These are phyloP conservation scores for Cranoglanis bouderius DNA, from an alignment of 2,113 vertebrate genomes.

Conservation along the genomic window DNA sequence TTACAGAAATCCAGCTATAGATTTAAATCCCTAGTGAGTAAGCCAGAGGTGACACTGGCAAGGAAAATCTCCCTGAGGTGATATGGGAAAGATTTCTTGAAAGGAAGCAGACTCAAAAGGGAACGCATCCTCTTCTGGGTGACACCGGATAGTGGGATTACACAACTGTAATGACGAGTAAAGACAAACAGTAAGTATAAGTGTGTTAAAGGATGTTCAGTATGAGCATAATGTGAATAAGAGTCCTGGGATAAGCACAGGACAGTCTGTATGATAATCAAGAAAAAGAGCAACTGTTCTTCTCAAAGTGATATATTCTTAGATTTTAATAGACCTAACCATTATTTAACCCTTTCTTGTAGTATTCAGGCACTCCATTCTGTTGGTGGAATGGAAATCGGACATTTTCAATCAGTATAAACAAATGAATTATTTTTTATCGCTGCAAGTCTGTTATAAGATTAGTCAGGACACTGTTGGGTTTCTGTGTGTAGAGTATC, in stretches of 20 bases:
- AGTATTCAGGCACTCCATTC: no score
- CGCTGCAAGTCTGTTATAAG: no score
- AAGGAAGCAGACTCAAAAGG: neutral
- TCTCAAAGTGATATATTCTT: neutral
- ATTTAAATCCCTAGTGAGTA: neutral
- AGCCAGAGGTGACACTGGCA: neutral
- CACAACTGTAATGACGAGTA: neutral
- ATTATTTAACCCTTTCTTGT: neutral
- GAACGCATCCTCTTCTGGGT: neutral
- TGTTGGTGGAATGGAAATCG: no score
- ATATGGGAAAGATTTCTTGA: neutral
- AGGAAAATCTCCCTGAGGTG: neutral
- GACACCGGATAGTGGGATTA: conserved; percentile 11
- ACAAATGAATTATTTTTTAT: no score
- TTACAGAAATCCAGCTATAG: neutral
- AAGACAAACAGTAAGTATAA: neutral
- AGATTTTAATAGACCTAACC: neutral
- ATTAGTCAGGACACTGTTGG: no score
- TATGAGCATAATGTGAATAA: neutral
- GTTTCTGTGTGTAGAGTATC: no score
- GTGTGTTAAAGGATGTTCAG: neutral
- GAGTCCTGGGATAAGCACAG: neutral
- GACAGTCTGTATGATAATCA: neutral
- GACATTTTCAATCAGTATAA: no score
- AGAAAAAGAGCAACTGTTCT: neutral